A percentile compares a stretch with the other conserved stretches of the same genome.
Conservation (phyloP, 2,888 invertebrate species). For the Pantelozetes paolii region DNA sequence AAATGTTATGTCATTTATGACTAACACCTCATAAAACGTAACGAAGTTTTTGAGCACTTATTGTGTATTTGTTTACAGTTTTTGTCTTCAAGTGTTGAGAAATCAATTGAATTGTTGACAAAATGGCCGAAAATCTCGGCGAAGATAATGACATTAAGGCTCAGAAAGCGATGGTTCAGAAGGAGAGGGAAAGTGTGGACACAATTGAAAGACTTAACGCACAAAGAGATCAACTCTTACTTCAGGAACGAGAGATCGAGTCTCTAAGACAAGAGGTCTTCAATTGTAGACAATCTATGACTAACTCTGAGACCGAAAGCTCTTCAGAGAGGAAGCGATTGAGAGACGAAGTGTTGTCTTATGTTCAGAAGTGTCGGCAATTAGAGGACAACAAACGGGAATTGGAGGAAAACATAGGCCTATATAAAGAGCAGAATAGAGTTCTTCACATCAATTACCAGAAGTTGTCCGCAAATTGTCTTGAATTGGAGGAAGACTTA, state of each 20-base stretch:
- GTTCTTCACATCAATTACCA: neutral
- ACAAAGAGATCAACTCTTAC: constrained; percentile 18
- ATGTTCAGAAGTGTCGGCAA: neutral
- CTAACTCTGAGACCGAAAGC: neutral
- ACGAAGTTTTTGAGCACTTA: too few relatives aligned
- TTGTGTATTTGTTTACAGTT: neutral
- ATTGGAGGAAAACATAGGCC: neutral
- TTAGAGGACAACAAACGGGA: constrained; percentile 2
- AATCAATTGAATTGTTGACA: neutral
- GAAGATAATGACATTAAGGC: neutral
- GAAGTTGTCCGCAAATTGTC: neutral
- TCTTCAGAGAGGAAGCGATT: neutral
- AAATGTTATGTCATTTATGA: too few relatives aligned
- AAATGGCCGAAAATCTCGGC: neutral
- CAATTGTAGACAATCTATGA: neutral
- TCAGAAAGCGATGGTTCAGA: neutral
- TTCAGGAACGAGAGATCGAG: constrained; percentile 17
- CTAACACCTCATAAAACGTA: too few relatives aligned
- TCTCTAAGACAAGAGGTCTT: neutral
- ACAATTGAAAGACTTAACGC: neutral
- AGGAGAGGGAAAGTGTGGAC: neutral
- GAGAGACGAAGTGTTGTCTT: neutral
- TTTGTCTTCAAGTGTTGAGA: neutral
- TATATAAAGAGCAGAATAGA: constrained; percentile 7
- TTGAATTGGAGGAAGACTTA: constrained; percentile 23